phyloP scores from a whole-genome alignment of 2,113 vertebrate species.

The Paradoxurus hermaphroditus region DNA sequence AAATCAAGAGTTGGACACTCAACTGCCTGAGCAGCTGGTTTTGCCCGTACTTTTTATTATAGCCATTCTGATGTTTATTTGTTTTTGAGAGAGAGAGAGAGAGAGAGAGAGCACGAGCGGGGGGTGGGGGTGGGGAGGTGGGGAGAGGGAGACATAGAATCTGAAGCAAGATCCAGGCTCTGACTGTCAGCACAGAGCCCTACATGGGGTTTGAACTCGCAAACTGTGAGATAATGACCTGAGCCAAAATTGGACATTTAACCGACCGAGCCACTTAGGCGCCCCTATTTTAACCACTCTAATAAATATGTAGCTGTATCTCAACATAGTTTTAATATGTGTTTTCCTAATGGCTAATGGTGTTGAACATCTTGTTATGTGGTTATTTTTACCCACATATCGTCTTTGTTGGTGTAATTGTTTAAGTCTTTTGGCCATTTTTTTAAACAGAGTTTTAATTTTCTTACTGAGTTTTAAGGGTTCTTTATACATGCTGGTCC shows the following conservation, averaged over 20 bases:
- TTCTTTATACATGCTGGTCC: neutral
- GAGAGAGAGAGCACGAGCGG: too few relatives aligned
- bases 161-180: too few relatives aligned
- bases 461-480: neutral
- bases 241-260: too few relatives aligned
- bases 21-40: neutral
- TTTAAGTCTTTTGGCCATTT: slow-evolving; percentile 33
- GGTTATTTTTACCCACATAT: neutral
- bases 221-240: too few relatives aligned
- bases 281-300: neutral
- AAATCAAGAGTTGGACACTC: neutral
- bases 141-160: too few relatives aligned
- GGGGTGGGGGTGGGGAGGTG: too few relatives aligned
- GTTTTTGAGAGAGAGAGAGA: too few relatives aligned
- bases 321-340: neutral
- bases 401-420: neutral
- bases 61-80: too few relatives aligned
- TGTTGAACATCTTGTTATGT: slow-evolving; percentile 14
- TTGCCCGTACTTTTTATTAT: too few relatives aligned
- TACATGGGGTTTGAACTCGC: too few relatives aligned
- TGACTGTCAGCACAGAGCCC: too few relatives aligned
- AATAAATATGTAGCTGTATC: neutral
- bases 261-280: too few relatives aligned
- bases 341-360: neutral
- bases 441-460: neutral